Percentiles rank a stretch among this genome's conserved stretches.
phyloP scores from a whole-genome alignment of 2,797 vertebrate genomes.

The Sebastes variabilis region DNA sequence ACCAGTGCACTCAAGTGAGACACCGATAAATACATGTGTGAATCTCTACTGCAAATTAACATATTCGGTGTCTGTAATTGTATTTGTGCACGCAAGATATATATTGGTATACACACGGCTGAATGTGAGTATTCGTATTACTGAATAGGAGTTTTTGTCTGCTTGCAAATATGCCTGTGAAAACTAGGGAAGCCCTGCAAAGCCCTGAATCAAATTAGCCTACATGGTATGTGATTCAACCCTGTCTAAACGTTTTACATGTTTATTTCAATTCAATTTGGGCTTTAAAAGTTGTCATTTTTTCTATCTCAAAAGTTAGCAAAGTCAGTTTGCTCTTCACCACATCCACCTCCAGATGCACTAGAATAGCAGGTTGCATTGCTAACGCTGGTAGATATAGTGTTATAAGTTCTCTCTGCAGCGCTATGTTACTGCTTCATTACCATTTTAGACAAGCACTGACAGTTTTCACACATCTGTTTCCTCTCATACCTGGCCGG shows the following conservation, averaged over 20 bases:
- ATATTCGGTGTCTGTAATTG: not conserved
- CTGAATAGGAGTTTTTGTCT: not conserved
- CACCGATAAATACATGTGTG: not conserved
- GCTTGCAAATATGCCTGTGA: not conserved
- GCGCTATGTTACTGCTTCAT: not conserved
- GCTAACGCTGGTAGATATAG: not conserved
- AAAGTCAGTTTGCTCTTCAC: not conserved
- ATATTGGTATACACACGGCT: not conserved
- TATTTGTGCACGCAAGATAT: not conserved
- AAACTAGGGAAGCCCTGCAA: not conserved
- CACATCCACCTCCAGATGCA: too few relatives aligned
- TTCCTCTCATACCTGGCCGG: not conserved
- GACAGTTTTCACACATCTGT: not conserved
- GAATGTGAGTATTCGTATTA: not conserved
- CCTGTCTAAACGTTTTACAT: not conserved
- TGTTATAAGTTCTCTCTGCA: not conserved
- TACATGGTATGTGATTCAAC: not conserved
- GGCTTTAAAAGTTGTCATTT: not conserved
- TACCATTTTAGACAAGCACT: not conserved
- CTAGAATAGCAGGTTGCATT: not conserved
- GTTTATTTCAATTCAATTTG: not conserved
- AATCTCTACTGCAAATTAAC: not conserved
- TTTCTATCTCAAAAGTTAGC: not conserved
- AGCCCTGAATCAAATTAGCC: not conserved
- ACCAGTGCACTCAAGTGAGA: not conserved